Conservation (phyloP, 2,888 invertebrate genomes). For the Odontothrips loti region DNA sequence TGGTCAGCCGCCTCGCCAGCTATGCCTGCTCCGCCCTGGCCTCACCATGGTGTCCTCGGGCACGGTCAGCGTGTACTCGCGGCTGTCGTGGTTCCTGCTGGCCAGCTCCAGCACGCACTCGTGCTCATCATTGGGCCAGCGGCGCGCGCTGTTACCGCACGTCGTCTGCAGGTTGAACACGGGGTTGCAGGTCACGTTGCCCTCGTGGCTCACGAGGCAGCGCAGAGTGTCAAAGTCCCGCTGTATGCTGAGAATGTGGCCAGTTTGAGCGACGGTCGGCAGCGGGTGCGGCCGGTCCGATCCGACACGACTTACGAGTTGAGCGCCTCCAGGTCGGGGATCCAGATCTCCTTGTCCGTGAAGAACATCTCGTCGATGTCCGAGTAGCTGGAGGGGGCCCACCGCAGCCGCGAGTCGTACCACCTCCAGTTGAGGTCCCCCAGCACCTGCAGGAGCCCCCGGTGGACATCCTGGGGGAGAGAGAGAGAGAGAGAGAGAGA, state of each 20-base stretch:
- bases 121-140: neutral
- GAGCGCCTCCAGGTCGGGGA: slow-evolving; percentile 11
- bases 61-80: neutral
- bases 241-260: neutral
- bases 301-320: slow-evolving; percentile 19
- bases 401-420: neutral
- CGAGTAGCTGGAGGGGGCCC: neutral
- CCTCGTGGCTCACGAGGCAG: neutral
- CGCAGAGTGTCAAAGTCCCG: neutral
- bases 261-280: neutral
- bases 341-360: neutral
- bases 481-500: neutral
- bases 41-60: neutral
- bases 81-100: slow-evolving; percentile 18
- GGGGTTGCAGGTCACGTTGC: slow-evolving; percentile 10
- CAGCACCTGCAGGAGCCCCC: neutral
- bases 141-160: neutral
- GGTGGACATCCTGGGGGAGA: neutral
- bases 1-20: too few species aligned
- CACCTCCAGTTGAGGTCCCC: neutral
- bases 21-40: neutral
- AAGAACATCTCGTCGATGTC: neutral
- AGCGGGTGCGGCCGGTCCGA: neutral
- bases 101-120: slow-evolving; percentile 21
- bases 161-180: slow-evolving; percentile 12